phyloP scores from a whole-genome alignment of 2,888 invertebrate genomes.

The Ophion ventricosus region DNA sequence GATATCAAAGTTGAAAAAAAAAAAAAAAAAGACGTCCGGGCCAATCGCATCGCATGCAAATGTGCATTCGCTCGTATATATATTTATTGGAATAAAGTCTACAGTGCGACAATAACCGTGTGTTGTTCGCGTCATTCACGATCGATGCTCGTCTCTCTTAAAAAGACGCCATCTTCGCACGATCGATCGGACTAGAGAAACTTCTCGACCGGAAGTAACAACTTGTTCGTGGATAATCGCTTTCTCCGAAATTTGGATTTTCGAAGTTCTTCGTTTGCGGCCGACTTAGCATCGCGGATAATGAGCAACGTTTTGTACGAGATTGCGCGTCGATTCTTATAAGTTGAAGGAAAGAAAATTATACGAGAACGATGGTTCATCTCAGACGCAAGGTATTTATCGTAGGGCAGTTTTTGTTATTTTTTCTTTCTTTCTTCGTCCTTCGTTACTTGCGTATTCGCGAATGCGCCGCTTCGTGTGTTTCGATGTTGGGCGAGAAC shows the following conservation, averaged over 20 bases:
- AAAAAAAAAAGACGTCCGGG: not conserved
- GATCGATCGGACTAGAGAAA: not conserved
- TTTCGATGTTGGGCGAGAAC: not conserved
- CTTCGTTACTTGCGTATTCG: not conserved
- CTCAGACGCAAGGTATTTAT: constrained; percentile 76
- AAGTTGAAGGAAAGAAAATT: constrained; percentile 24
- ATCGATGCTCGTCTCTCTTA: not conserved
- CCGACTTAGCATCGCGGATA: constrained; percentile 36
- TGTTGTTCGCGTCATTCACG: not conserved
- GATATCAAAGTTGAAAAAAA: not conserved
- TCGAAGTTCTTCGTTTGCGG: not conserved
- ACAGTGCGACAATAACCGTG: not conserved
- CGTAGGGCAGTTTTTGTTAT: not conserved
- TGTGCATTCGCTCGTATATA: not conserved
- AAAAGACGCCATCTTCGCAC: not conserved
- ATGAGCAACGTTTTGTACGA: constrained; percentile 54
- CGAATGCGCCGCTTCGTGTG: not conserved
- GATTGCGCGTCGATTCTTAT: constrained; percentile 39
- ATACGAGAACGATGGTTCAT: constrained; percentile 74
- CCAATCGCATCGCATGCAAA: not conserved
- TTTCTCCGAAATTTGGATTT: not conserved
- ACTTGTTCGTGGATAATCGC: not conserved
- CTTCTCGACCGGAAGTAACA: not conserved
- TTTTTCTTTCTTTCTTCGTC: too few relatives aligned
- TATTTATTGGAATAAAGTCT: not conserved